A percentile compares a stretch with the other conserved stretches of the same genome.
Conservation (phyloP, 2,113 vertebrate species). For the Nycticorax nycticorax region DNA sequence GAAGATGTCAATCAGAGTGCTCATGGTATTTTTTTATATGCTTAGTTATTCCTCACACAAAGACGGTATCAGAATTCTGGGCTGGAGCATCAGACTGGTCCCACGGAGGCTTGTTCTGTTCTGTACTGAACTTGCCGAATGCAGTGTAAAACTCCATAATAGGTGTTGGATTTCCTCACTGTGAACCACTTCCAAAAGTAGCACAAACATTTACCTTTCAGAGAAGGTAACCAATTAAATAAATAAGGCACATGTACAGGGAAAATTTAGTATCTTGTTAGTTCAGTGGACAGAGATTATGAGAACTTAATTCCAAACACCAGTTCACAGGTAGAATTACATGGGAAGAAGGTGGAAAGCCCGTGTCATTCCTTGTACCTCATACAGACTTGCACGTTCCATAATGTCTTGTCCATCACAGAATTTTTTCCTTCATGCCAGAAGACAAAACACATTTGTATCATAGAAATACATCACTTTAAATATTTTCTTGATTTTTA, state of each 20-base stretch:
- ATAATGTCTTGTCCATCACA: fast-evolving
- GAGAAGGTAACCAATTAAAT: neutral
- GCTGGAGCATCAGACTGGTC: neutral
- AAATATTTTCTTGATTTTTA: neutral
- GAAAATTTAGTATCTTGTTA: neutral
- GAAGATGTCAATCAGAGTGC: neutral
- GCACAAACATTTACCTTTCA: neutral
- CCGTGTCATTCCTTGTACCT: neutral
- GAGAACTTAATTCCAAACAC: neutral
- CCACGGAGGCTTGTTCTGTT: neutral
- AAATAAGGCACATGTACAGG: neutral
- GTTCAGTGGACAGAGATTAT: neutral
- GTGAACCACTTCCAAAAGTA: neutral
- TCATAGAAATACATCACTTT: neutral
- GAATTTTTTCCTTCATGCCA: neutral
- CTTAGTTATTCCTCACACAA: neutral
- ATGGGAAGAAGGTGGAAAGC: neutral
- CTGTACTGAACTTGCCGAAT: neutral
- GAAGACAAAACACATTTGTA: neutral
- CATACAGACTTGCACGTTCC: neutral
- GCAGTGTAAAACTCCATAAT: neutral
- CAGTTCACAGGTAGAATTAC: fast-evolving
- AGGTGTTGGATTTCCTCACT: neutral
- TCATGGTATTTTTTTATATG: neutral
- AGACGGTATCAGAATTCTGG: neutral